phyloP scores from a whole-genome alignment of 1,140 invertebrate genomes.

The Calycopis cecrops region DNA sequence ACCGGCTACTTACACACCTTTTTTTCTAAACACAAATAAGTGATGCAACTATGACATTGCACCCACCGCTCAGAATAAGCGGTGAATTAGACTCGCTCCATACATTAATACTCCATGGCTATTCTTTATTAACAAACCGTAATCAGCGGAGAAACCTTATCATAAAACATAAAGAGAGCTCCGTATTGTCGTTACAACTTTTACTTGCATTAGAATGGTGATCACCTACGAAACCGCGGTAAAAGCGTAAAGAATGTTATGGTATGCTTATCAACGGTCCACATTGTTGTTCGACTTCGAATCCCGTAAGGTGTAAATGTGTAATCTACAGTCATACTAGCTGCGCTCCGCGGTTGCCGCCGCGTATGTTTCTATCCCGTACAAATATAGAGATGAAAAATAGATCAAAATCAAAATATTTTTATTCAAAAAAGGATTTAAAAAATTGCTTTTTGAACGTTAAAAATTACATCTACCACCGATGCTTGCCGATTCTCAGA shows the following conservation, averaged over 20 bases:
- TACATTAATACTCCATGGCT: slow-evolving; percentile 12
- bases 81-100: slow-evolving; percentile 25
- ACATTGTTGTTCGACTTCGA: too few species aligned
- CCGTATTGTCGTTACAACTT: slow-evolving; percentile 6
- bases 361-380: too few species aligned
- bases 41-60: slow-evolving; percentile 9
- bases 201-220: slow-evolving; percentile 6
- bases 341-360: too few species aligned
- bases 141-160: slow-evolving; percentile 4
- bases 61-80: slow-evolving; percentile 24
- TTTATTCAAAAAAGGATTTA: too few species aligned
- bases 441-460: too few species aligned
- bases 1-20: too few species aligned
- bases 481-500: too few species aligned
- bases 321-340: too few species aligned
- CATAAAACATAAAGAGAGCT: neutral
- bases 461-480: too few species aligned
- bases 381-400: too few species aligned
- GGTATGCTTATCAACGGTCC: neutral
- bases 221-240: neutral
- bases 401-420: too few species aligned
- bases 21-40: neutral
- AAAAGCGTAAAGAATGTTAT: slow-evolving; percentile 2
- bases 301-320: too few species aligned
- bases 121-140: slow-evolving; percentile 14